These are phyloP conservation scores for Lophochroa leadbeateri DNA, from an alignment of 2,113 vertebrate species.

Conservation along the genomic window DNA sequence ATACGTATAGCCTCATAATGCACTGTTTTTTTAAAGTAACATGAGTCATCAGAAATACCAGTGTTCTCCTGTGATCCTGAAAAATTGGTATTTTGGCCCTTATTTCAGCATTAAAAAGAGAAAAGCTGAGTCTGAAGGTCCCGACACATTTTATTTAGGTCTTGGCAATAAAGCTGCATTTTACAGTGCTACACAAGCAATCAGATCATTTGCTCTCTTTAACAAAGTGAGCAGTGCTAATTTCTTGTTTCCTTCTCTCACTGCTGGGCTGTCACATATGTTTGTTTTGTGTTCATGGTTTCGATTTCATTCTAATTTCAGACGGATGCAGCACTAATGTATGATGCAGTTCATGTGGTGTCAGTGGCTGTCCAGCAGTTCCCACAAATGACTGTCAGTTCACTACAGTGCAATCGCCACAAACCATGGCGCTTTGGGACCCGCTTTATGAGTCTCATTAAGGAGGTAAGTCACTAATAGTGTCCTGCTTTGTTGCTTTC, in stretches of 20 bases:
- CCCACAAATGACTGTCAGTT: slow-evolving; percentile 98
- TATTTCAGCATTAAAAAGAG: neutral
- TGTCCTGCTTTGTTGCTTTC: neutral
- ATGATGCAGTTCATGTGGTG: slow-evolving; percentile 95
- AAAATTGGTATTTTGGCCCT: neutral
- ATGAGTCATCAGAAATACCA: neutral
- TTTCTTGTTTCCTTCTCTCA: neutral
- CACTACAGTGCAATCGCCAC: slow-evolving; percentile 96
- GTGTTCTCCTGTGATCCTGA: neutral
- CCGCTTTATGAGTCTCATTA: slow-evolving; percentile 96
- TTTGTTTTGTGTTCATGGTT: neutral
- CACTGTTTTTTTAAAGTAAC: neutral
- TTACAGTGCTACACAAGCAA: neutral
- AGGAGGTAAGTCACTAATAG: slow-evolving; percentile 82
- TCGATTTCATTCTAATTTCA: slow-evolving; percentile 66
- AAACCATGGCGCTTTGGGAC: slow-evolving; percentile 98
- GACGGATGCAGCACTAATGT: slow-evolving; percentile 97
- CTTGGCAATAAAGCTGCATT: neutral
- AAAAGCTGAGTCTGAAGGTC: neutral
- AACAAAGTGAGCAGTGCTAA: neutral
- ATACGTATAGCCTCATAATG: neutral
- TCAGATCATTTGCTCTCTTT: neutral
- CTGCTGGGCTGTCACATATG: neutral
- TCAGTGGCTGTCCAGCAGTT: slow-evolving; percentile 98
- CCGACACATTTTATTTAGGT: neutral